Evolutionary conservation across 2,888 invertebrate genomes (phyloP).

Genomic region (Saturnia japonica): DNA sequence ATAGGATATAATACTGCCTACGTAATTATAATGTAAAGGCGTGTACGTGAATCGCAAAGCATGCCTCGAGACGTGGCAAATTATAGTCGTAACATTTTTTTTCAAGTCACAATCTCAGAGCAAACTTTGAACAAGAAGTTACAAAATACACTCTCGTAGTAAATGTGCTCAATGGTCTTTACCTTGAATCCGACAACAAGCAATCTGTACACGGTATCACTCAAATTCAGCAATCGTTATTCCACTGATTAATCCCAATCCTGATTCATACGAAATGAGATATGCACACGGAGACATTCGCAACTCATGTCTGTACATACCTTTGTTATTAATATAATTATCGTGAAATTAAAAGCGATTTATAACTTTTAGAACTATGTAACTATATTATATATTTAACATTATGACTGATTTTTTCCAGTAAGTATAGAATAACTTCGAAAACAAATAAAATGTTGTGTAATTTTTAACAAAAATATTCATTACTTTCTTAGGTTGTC

Average conservation of each 20-base stretch:
- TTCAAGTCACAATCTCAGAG: background rate
- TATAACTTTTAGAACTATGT: too few relatives aligned
- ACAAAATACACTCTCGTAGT: background rate
- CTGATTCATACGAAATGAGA: background rate
- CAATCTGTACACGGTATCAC: background rate
- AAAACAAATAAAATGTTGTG: too few relatives aligned
- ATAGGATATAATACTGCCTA: slow-evolving; percentile 23
- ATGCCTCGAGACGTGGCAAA: background rate
- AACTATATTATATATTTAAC: too few relatives aligned
- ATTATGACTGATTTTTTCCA: too few relatives aligned
- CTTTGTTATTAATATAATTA: too few relatives aligned
- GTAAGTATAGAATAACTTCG: too few relatives aligned
- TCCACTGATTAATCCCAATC: background rate
- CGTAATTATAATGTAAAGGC: background rate
- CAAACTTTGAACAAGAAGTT: background rate
- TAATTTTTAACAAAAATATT: too few relatives aligned
- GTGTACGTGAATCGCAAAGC: background rate
- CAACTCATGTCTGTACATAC: background rate
- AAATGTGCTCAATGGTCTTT: background rate
- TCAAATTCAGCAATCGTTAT: background rate
- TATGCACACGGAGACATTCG: background rate
- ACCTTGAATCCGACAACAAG: background rate
- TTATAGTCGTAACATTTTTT: background rate
- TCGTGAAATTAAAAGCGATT: too few relatives aligned
- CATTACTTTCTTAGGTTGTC: background rate